phyloP scores from a whole-genome alignment of 2,888 invertebrate species.

The Listrodromus nycthemerus region DNA sequence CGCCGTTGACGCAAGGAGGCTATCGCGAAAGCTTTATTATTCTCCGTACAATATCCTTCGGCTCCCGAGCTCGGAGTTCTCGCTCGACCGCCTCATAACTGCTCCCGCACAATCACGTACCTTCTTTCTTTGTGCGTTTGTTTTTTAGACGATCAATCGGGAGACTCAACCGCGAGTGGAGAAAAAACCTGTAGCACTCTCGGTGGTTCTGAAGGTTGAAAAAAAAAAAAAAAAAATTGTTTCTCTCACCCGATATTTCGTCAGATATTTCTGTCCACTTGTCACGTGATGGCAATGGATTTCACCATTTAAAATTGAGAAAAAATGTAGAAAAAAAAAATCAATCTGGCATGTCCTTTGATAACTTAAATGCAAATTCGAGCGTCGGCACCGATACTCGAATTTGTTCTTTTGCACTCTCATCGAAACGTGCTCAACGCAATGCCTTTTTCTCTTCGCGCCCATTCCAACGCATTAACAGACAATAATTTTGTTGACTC shows the following conservation, averaged over 20 bases:
- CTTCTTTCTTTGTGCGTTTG: conserved; percentile 27
- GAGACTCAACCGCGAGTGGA: neutral
- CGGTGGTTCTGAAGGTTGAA: too few species aligned
- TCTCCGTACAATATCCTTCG: conserved; percentile 28
- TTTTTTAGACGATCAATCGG: conserved; percentile 45
- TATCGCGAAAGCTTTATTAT: conserved; percentile 43
- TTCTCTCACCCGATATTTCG: too few species aligned
- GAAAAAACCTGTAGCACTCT: too few species aligned
- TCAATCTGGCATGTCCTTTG: neutral
- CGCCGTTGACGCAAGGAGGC: conserved; percentile 30
- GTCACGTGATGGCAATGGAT: too few species aligned
- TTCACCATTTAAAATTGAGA: too few species aligned
- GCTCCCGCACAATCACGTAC: neutral
- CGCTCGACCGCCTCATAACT: conserved; percentile 12
- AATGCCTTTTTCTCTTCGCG: conserved; percentile 14
- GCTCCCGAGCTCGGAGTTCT: conserved; percentile 8
- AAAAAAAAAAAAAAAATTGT: too few species aligned
- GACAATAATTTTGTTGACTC: conserved; percentile 55
- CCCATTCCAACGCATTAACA: conserved; percentile 42
- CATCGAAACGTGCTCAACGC: neutral
- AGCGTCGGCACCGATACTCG: neutral
- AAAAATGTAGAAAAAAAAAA: neutral
- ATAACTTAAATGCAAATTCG: neutral
- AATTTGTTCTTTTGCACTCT: neutral
- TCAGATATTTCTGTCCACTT: too few species aligned